Base-by-base conservation (phyloP, 1,140 invertebrate species). In the Sipha flava region DNA sequence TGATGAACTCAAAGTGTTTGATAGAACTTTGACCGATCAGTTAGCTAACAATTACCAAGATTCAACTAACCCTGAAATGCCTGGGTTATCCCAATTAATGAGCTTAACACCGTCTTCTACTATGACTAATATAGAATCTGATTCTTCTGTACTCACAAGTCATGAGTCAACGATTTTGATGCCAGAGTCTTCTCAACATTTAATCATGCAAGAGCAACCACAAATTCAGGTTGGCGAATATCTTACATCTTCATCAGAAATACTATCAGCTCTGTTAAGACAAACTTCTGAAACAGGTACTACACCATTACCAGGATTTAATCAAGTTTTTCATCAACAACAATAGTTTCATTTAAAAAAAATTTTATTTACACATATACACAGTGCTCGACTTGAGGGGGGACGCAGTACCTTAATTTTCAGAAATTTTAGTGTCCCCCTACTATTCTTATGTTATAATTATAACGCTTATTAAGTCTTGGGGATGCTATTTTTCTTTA, bases 311-410 rank as follows among this genome's bases (percentile, higher is more conserved):
- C 82, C 82, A 34, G 52, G 81, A 9, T 83, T 83, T 54, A 82
- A 81, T 59, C 82, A 83, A 77, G 81, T 82, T 64, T 83, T 83
- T 72, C 81, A 83, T 26, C 81, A 82, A 47, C 81, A 80, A 72
- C 82, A 79, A 40, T 73, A 70, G 73, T 70, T 75, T 34, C 49
- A 37, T 23, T 34, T n/a, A 54, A n/a, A 31, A 72, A 31, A 75
- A 4, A n/a, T 72, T 72, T 34, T 37, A 9, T 59, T 26, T 57
- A 29, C 26, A 57, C n/a, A n/a, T n/a, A n/a, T n/a, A n/a, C n/a
- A n/a, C n/a, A n/a, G n/a, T n/a, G n/a, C n/a, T n/a, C n/a, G n/a
- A n/a, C n/a, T n/a, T n/a, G n/a, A n/a, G n/a, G n/a, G n/a, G n/a
- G n/a, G n/a, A n/a, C n/a, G n/a, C n/a, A n/a, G n/a, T n/a, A n/a